These are phyloP conservation scores for Papilio gigon DNA, from an alignment of 2,888 invertebrate species.

Conservation along the genomic window DNA sequence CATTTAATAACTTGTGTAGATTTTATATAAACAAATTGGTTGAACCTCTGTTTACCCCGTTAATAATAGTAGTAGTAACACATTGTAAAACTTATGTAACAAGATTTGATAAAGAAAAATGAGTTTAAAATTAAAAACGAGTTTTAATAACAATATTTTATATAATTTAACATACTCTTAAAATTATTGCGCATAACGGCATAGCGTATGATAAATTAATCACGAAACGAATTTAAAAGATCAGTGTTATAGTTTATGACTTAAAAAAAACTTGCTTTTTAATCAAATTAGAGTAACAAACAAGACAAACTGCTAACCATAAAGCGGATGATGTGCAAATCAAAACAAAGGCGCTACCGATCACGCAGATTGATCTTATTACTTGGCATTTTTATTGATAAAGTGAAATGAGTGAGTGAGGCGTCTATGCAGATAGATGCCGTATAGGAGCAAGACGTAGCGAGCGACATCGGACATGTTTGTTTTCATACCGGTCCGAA, in stretches of 20 bases:
- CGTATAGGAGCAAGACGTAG: conserved; percentile 63
- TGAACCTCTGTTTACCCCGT: background rate
- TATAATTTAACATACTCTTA: no score
- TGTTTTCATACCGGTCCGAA: conserved; percentile 82
- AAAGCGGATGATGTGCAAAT: conserved; percentile 38
- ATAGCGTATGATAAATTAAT: background rate
- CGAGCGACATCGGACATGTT: conserved; percentile 71
- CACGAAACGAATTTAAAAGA: background rate
- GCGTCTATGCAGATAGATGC: conserved; percentile 60
- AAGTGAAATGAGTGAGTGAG: conserved; percentile 60
- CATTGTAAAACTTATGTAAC: background rate
- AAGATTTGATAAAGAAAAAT: background rate
- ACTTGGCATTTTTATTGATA: conserved; percentile 68
- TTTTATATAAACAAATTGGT: background rate
- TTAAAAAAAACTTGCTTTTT: conserved; percentile 8
- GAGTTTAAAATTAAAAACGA: background rate
- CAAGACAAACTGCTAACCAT: conserved; percentile 28
- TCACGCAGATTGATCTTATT: conserved; percentile 54
- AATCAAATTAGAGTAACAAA: conserved; percentile 22
- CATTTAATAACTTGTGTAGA: background rate
- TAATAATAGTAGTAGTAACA: background rate
- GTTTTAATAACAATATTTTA: background rate
- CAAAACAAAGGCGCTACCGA: conserved; percentile 42
- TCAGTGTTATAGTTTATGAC: background rate
- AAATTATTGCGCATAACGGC: no score